Percentiles rank a stretch among this genome's conserved stretches.
phyloP scores from a whole-genome alignment of 2,888 invertebrate species.

The Selenia dentaria region DNA sequence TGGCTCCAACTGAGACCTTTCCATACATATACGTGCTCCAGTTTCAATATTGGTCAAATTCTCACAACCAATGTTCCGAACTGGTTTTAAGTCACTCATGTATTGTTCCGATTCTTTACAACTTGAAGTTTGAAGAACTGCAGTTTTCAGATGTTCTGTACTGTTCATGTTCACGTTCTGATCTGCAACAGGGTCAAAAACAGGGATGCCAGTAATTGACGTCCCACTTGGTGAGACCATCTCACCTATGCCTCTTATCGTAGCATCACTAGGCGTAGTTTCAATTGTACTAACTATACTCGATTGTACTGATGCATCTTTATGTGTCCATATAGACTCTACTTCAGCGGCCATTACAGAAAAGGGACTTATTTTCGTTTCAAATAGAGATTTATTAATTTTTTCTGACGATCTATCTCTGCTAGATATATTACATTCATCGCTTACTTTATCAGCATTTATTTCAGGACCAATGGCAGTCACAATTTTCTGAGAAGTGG shows the following conservation, averaged over 20 bases:
- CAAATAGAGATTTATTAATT: neutral
- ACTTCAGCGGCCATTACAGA: neutral
- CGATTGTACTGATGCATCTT: neutral
- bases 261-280: slow-evolving; percentile 1
- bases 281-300: slow-evolving; percentile 1
- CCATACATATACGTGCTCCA: slow-evolving; percentile 3
- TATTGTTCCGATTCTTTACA: neutral
- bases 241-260: neutral
- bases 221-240: neutral
- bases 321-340: neutral
- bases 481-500: no score
- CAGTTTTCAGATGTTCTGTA: no score
- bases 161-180: neutral
- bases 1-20: slow-evolving; percentile 12
- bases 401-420: neutral
- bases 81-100: neutral
- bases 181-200: neutral
- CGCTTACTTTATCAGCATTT: no score
- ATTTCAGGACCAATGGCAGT: no score
- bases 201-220: neutral
- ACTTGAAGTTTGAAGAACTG: no score
- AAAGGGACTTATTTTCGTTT: neutral
- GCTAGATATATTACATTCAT: neutral
- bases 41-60: neutral
- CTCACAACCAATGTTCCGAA: neutral